phyloP scores from a whole-genome alignment of 2,797 vertebrate species.

The Lithobates sylvaticus region DNA sequence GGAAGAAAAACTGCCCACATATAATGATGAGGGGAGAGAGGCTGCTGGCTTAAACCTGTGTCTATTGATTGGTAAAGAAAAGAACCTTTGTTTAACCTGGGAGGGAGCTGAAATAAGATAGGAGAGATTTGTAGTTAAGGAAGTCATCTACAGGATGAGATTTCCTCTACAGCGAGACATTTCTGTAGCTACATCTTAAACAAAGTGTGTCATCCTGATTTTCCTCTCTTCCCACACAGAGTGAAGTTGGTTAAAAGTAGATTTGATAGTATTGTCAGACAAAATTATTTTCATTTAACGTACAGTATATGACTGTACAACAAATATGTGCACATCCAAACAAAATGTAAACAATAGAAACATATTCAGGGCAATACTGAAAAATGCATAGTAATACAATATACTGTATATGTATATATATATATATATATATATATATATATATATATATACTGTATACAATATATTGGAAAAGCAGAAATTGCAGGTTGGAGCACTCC shows the following conservation, averaged over 20 bases:
- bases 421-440: too few relatives aligned
- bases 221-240: neutral
- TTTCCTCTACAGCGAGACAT: slow-evolving; percentile 35
- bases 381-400: too few relatives aligned
- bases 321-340: too few relatives aligned
- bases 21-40: slow-evolving; percentile 27
- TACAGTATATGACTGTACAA: too few relatives aligned
- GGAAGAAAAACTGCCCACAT: accelerated
- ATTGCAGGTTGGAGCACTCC: too few relatives aligned
- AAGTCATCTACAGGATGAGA: slow-evolving; percentile 43
- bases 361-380: too few relatives aligned
- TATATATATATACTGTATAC: too few relatives aligned
- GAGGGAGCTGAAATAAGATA: slow-evolving; percentile 40
- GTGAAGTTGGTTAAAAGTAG: neutral
- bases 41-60: slow-evolving; percentile 47
- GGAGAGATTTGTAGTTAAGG: slow-evolving; percentile 36
- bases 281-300: neutral
- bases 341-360: neutral
- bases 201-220: slow-evolving; percentile 11
- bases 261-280: neutral
- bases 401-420: too few relatives aligned
- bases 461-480: too few relatives aligned
- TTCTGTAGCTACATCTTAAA: slow-evolving; percentile 26
- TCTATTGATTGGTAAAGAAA: slow-evolving; percentile 45
- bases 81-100: slow-evolving; percentile 38